Conservation (phyloP, 2,113 vertebrate species). For the Eurystomus gularis region DNA sequence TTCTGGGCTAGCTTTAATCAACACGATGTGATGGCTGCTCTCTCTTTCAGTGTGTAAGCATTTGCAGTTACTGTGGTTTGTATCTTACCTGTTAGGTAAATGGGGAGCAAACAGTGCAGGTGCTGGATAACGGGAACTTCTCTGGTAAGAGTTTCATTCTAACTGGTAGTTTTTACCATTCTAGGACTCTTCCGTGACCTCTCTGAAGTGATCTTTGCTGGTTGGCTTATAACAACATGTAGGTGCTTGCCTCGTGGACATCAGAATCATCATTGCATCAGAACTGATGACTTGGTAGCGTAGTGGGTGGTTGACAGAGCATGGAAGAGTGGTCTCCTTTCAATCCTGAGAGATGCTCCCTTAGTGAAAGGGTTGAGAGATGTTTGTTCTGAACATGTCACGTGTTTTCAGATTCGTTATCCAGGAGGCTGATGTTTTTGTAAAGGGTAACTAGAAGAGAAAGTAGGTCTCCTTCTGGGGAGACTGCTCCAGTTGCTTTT, state of each 20-base stretch:
- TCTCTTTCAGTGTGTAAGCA: background rate
- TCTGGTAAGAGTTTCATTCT: background rate
- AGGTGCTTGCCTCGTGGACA: background rate
- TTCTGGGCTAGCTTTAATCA: background rate
- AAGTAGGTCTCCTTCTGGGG: background rate
- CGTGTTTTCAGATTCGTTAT: background rate
- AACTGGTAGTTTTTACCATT: background rate
- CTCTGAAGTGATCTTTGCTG: background rate
- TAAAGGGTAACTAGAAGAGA: background rate
- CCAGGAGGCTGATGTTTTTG: background rate
- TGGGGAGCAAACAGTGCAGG: background rate
- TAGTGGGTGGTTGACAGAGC: background rate
- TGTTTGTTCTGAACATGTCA: background rate
- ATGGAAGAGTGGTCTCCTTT: background rate
- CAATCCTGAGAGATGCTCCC: background rate
- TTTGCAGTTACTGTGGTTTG: background rate
- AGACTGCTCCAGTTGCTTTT: background rate
- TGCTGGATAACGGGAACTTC: background rate
- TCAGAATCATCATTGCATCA: background rate
- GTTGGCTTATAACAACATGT: background rate
- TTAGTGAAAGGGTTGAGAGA: background rate
- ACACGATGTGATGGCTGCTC: accelerated
- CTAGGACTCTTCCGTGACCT: background rate
- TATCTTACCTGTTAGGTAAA: background rate
- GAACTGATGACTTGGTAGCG: background rate